Base-by-base conservation (phyloP, 2,888 invertebrate genomes). In the Epirrhoe tristata region DNA sequence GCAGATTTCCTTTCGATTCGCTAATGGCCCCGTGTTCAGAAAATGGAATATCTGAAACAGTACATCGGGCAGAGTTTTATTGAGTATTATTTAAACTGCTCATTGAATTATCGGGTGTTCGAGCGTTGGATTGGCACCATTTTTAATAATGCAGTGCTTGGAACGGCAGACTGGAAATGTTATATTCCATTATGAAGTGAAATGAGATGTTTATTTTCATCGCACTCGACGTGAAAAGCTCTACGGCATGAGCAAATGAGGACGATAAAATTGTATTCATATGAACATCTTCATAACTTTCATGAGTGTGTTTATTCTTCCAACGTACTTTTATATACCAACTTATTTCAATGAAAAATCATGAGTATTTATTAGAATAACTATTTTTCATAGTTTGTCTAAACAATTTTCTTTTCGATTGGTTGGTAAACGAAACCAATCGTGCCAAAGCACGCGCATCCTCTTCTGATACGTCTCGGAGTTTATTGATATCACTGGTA, bases 201-300 rank as follows among this genome's bases (percentile, higher is more conserved):
- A 90, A 88, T 88, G 84, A 86, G 84, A 78, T 87, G 81, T 86
- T 89, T 87, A 86, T 85, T 87, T 88, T 82, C 75, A 81, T 80
- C 81, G 84, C 82, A 82, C 84, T 87, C 81, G 71, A 81, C 74
- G 76, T 73, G 77, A 43, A 79, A 79, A 83, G 79, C 77, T 68
- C 52, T 32, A 57, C 55, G 16, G 52, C 34, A 66, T 7, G 34
- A 85, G 83, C 78, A 78, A 78, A 84, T 83, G 74, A 64, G 63
- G 50, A 69, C 69, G 64, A 69, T 55, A 58, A 72, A 78, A 81
- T 77, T 80, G 79, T 84, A 84, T 81, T 77, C 74, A 62, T 61
- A 46, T 39, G 51, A 55, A 34, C 52, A 63, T 59, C 43, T 17
- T 52, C 43, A 43, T 43, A 43, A 43, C 39, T 43, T 56, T 59